phyloP scores from a whole-genome alignment of 2,113 vertebrate species.

The Protobothrops flavoviridis region DNA sequence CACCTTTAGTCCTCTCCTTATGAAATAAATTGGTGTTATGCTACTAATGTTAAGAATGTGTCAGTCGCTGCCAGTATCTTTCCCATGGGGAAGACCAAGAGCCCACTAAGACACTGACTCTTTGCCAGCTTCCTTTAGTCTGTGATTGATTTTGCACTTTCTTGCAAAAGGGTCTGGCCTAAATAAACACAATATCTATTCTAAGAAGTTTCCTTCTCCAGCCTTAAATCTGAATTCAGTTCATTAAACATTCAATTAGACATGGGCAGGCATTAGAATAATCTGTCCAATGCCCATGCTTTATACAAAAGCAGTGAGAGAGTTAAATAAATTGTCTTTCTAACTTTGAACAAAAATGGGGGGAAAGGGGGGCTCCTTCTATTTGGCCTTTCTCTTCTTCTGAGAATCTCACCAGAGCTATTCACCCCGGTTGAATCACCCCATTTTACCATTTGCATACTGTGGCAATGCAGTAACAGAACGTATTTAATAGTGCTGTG shows the following conservation, averaged over 20 bases:
- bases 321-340: constrained; percentile 48
- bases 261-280: constrained; percentile 53
- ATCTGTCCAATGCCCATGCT: constrained; percentile 39
- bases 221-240: constrained; percentile 51
- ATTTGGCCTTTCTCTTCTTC: constrained; percentile 22
- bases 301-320: constrained; percentile 44
- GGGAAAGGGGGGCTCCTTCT: not conserved
- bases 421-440: not conserved
- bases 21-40: constrained; percentile 49
- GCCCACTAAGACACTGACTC: constrained; percentile 13
- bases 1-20: constrained; percentile 58
- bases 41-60: constrained; percentile 32
- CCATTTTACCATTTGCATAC: not conserved
- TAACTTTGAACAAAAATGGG: constrained; percentile 5
- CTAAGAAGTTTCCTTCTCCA: constrained; percentile 46
- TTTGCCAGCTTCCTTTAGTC: constrained; percentile 63
- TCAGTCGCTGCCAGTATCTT: constrained; percentile 17
- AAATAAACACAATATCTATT: constrained; percentile 63
- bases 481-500: not conserved
- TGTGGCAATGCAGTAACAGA: not conserved
- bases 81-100: constrained; percentile 41
- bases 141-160: constrained; percentile 53
- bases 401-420: constrained; percentile 22
- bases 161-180: constrained; percentile 47
- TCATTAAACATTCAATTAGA: constrained; percentile 33